Evolutionary conservation across 2,113 vertebrate genomes (phyloP), one percentile per base, ranked within the genome.

Genomic region (Halcyon malimbica): DNA sequence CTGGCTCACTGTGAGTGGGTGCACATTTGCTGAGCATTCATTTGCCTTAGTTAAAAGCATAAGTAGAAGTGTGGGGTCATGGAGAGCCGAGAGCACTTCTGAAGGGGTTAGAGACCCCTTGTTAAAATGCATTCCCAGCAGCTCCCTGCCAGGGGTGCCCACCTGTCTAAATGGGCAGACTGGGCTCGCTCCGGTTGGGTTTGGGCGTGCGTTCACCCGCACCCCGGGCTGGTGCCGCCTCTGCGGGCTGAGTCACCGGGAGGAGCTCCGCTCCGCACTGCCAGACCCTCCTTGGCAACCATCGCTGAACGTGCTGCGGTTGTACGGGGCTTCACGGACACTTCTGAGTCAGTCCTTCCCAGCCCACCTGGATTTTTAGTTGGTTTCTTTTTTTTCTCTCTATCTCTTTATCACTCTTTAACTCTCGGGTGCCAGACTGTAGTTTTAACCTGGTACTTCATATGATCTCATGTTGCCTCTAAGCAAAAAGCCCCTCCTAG

Each of bases 161-260:
- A 39, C 75, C 56, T 17, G 44, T 33, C 39, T 25, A 18, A 46
- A 28, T 2, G n/a, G 29, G 63, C 1, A 23, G 63, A 28, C 54
- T 92, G 75, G 50, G 63, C 68, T 28, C 9, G 25, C 37, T 70
- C 57, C 67, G 69, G 0, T 35, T 54, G 31, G 37, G 8, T 8
- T 42, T 33, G 64, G 50, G 35, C 0, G 0, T 2, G 5, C 39
- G 33, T 15, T 64, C 20, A 3, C 39, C 10, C 20, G 5, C 31
- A 50, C 1, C 46, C 20, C 6, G 8, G 35, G 35, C 73, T 79
- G 37, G 41, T 60, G 69, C 65, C 10, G 2, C 60, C 51, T 74
- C 1, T 0, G 60, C 53, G 42, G 39, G 3, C 57, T 13, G 81
- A 60, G 12, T 24, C 41, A 6, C 14, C 24, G 2, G 18, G 77